Evolutionary conservation across 2,797 vertebrate species (phyloP), one percentile per base, ranked within the genome.

Genomic region (Xenentodon cancila): DNA sequence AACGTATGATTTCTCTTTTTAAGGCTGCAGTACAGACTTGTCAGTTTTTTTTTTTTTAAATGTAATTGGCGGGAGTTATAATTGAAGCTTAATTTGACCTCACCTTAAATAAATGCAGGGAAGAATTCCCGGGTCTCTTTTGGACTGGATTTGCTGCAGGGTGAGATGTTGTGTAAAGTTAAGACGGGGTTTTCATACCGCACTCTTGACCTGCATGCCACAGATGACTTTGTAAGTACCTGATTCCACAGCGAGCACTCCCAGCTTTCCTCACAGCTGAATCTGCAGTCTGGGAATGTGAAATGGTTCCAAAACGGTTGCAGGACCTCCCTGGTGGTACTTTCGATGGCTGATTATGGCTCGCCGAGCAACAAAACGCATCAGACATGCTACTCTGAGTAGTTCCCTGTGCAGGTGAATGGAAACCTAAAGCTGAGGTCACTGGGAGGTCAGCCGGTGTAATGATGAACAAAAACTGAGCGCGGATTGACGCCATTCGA

Each of bases 11-110:
- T 62, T 18, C 54, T 57, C 51, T 9, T 40, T 61, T 73, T 22
- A 62, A 62, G 45, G 40, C 42, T 53, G 6, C 16, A 45, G 49
- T 12, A 45, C 72, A 44, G 52, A 84, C 86, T 52, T 76, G 84
- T 77, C 59, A 48, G 63, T 12, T 63, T 85, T 61, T 85, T 51
- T 51, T 4, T 47, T 12, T 47, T 3, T 4, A 13, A 53, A 57
- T 75, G 61, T 88, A 88, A 90, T 89, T 86, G 55, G 87, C 82
- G 87, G 83, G 70, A 72, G 48, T 70, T 84, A 84, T 71, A 81
- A 87, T 84, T 58, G 64, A 65, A 55, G 78, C 48, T 82, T 84
- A 72, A 82, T 88, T 79, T 55, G 71, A 82, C 73, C 68, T 73
- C 13, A 59, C 37, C 53, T 48, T 21, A 27, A 78, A 74, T 73